Evolutionary conservation across 2,888 invertebrate species (phyloP).

Genomic region (Melieria picta): DNA sequence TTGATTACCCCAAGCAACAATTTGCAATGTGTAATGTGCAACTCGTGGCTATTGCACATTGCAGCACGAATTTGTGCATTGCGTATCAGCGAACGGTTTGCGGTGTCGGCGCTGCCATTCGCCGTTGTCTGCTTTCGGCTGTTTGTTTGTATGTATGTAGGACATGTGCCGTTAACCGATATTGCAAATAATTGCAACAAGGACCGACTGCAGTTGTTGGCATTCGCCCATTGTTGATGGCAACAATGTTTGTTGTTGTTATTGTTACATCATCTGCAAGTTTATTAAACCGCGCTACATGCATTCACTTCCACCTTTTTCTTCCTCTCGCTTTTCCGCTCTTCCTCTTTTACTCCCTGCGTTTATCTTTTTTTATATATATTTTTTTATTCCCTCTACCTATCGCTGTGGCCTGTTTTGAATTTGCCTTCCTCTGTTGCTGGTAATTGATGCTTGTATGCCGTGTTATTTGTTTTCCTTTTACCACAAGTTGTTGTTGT

Average conservation of each 20-base stretch:
- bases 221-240: not conserved
- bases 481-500: too few relatives aligned
- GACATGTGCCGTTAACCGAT: slow-evolving; percentile 63
- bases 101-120: not conserved
- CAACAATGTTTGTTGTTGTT: slow-evolving; percentile 12
- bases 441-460: too few relatives aligned
- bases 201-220: not conserved
- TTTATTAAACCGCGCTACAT: slow-evolving; percentile 12
- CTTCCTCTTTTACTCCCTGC: too few relatives aligned
- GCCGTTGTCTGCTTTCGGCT: slow-evolving; percentile 47
- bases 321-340: not conserved
- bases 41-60: not conserved
- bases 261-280: slow-evolving; percentile 6
- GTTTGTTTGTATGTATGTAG: slow-evolving; percentile 49
- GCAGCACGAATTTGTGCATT: not conserved
- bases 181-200: slow-evolving; percentile 40
- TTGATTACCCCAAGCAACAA: too few relatives aligned
- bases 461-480: too few relatives aligned
- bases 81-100: not conserved
- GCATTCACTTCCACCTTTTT: not conserved
- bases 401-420: too few relatives aligned
- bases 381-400: too few relatives aligned
- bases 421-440: too few relatives aligned
- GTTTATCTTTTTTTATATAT: too few relatives aligned
- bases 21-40: not conserved